Conservation (phyloP, 2,113 vertebrate species). For the Globicephala melas region DNA sequence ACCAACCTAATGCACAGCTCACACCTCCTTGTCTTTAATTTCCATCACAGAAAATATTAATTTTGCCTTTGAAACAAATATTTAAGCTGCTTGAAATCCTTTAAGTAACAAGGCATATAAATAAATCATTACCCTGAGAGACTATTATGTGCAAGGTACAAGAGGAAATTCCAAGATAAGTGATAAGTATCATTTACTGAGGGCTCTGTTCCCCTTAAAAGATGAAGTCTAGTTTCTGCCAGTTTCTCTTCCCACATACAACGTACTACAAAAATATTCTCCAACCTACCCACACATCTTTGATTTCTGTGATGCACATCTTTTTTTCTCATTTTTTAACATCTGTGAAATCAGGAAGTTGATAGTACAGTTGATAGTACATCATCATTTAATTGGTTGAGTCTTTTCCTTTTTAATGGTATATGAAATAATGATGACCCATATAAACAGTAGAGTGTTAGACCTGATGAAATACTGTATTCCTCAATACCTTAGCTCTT, state of each 20-base stretch:
- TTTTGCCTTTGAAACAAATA: slow-evolving; percentile 9
- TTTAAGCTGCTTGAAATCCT: neutral
- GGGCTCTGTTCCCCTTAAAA: neutral
- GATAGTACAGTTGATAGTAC: neutral
- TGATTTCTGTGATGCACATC: neutral
- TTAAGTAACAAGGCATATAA: neutral
- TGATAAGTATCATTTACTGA: neutral
- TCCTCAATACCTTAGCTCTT: neutral
- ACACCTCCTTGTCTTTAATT: neutral
- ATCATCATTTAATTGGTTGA: neutral
- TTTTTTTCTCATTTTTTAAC: neutral
- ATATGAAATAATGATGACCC: neutral
- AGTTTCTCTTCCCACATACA: neutral
- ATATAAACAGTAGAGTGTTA: neutral
- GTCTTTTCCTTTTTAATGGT: neutral
- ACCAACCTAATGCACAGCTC: neutral
- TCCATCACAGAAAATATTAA: neutral
- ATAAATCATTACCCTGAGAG: neutral
- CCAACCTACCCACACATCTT: neutral
- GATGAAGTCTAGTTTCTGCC: neutral
- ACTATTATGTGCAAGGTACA: neutral
- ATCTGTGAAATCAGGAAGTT: neutral
- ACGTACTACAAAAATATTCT: neutral
- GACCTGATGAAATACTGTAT: neutral
- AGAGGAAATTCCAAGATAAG: neutral